Percentiles rank a stretch among this genome's conserved stretches.
Evolutionary conservation across 2,113 vertebrate species (phyloP).

Genomic region (Erpornis zantholeuca): DNA sequence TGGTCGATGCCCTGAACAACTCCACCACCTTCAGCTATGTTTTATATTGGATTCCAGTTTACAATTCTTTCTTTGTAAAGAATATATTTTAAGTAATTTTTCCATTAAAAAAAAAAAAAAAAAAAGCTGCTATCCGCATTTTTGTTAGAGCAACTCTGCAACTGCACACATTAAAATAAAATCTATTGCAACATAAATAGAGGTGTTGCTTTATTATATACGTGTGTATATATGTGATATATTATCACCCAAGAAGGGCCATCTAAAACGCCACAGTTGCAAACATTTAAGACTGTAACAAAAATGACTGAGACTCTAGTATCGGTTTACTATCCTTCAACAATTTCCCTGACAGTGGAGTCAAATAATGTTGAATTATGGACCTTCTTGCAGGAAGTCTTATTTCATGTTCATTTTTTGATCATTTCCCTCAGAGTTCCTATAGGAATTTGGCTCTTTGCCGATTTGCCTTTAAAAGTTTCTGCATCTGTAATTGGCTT

Average conservation of each 20-base stretch:
- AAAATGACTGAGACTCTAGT: conserved; percentile 67
- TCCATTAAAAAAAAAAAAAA: background rate
- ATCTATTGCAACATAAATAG: conserved; percentile 46
- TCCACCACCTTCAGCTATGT: background rate
- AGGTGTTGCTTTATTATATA: conserved; percentile 57
- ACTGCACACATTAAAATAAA: background rate
- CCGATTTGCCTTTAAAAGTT: conserved; percentile 59
- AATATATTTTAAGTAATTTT: background rate
- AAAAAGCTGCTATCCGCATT: background rate
- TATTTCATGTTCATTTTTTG: conserved; percentile 78
- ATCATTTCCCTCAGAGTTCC: conserved; percentile 66
- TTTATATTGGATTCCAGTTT: background rate
- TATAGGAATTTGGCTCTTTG: conserved; percentile 69
- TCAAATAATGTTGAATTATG: conserved; percentile 83
- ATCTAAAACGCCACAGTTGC: conserved; percentile 63
- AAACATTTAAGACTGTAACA: conserved; percentile 77
- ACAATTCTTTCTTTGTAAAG: background rate
- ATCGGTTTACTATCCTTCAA: conserved; percentile 77
- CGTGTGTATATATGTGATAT: conserved; percentile 43
- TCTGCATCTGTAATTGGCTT: conserved; percentile 25
- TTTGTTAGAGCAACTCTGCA: background rate
- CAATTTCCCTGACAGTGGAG: conserved; percentile 73
- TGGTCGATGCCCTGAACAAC: background rate
- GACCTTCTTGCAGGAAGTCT: conserved; percentile 74
- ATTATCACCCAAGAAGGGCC: conserved; percentile 49